These are phyloP conservation scores for Balanococcus diminutus DNA, from an alignment of 2,888 invertebrate genomes.

Conservation along the genomic window DNA sequence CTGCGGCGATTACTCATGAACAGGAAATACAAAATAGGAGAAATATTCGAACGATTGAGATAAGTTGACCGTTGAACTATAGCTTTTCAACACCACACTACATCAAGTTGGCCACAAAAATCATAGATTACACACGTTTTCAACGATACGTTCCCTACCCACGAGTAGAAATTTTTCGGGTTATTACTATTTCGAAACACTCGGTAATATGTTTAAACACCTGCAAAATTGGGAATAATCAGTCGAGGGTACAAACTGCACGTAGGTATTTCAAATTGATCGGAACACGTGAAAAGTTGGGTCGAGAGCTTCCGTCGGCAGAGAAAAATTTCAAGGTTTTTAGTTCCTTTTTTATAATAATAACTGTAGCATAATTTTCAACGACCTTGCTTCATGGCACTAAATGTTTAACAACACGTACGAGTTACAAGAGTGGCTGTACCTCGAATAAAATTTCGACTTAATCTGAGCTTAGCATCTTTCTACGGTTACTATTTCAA, in stretches of 20 bases:
- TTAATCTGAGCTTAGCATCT: background rate
- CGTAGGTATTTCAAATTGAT: background rate
- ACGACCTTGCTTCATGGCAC: background rate
- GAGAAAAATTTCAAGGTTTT: background rate
- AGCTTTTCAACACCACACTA: background rate
- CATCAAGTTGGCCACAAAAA: no score
- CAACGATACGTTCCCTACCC: background rate
- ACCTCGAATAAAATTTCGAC: background rate
- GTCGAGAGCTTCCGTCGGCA: background rate
- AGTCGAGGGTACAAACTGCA: background rate
- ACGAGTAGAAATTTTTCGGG: background rate
- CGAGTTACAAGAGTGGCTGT: no score
- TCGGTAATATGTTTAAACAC: background rate
- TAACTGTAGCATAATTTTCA: background rate
- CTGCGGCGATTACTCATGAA: background rate
- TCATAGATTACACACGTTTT: background rate
- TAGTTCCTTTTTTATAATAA: background rate
- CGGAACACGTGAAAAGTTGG: background rate
- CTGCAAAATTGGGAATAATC: background rate
- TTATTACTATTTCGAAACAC: background rate
- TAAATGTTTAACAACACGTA: conserved; percentile 22
- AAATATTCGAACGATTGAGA: background rate
- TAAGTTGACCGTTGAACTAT: background rate
- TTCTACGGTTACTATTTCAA: background rate
- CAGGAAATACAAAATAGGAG: background rate